phyloP scores from a whole-genome alignment of 2,888 invertebrate genomes.

The Sicus ferrugineus region DNA sequence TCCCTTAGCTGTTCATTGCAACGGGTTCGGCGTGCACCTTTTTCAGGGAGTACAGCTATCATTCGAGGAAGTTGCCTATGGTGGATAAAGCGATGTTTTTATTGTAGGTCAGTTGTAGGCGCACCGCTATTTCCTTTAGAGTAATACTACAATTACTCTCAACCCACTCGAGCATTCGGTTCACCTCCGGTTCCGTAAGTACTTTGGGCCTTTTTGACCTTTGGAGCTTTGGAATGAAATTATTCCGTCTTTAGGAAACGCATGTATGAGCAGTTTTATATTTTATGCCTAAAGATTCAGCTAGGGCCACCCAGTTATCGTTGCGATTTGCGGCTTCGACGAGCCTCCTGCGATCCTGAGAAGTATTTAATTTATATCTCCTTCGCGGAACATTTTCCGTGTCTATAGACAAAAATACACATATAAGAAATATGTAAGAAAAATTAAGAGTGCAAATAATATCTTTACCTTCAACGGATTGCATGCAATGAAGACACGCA shows the following conservation, averaged over 20 bases:
- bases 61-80: neutral
- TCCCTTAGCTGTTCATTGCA: conserved; percentile 3
- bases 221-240: neutral
- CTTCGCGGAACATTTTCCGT: neutral
- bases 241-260: neutral
- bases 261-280: neutral
- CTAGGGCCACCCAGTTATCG: neutral
- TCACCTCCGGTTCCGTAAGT: neutral
- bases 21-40: conserved; percentile 12
- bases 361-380: neutral
- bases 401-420: neutral
- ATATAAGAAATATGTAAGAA: neutral
- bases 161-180: neutral
- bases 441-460: neutral
- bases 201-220: neutral
- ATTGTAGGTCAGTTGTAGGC: neutral
- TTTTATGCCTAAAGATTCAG: neutral
- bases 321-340: neutral
- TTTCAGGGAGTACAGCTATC: neutral
- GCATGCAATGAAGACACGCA: too few species aligned
- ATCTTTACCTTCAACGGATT: neutral
- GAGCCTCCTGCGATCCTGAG: neutral
- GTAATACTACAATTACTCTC: neutral
- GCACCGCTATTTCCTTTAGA: neutral
- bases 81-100: neutral